Evolutionary conservation across 2,797 vertebrate species (phyloP), one percentile per base, ranked within the genome.

Genomic region (Eospalax fontanierii): DNA sequence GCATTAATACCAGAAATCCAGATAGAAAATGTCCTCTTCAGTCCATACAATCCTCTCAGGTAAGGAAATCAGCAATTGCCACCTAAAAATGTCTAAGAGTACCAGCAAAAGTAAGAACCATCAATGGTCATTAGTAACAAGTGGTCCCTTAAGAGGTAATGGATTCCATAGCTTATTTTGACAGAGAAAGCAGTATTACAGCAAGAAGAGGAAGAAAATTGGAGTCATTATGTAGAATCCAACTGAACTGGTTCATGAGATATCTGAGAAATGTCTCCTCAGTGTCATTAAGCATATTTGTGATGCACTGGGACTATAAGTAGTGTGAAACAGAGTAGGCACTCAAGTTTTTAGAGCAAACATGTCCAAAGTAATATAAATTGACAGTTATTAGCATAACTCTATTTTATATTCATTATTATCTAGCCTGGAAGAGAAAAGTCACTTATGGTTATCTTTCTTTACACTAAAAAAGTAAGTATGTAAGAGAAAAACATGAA

Each of bases 401-500:
- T 89, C 10, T 59, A 82, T 61, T 82, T 91, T 90, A 78, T 6
- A 95, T 83, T 33, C 16, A 73, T 74, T 26, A 82, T 92, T 57
- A 89, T 96, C 24, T 83, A 28, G 81, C 21, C 35, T 63, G 22
- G 4, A 35, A 95, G 57, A 89, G 7, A 5, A 83, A 95, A 95
- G 43, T 83, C 24, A 70, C 5, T 68, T 83, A 78, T 38, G 40
- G 21, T 83, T 84, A 83, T 50, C 85, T 83, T 92, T 63, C 26
- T 79, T 89, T 46, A 80, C 68, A 74, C 65, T 50, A n/a, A 80
- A 90, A 94, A 95, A 91, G 63, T 79, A 66, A 83, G 73, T 87
- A n/a, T 50, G 68, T 65, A 95, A 87, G 38, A 78, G 65, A 87
- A 61, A 38, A 11, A 94, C 65, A 43, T 80, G 54, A 40, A 43